Evolutionary conservation across 2,888 invertebrate species (phyloP), one percentile per base, ranked within the genome.

Genomic region (Horisme vitalbata): DNA sequence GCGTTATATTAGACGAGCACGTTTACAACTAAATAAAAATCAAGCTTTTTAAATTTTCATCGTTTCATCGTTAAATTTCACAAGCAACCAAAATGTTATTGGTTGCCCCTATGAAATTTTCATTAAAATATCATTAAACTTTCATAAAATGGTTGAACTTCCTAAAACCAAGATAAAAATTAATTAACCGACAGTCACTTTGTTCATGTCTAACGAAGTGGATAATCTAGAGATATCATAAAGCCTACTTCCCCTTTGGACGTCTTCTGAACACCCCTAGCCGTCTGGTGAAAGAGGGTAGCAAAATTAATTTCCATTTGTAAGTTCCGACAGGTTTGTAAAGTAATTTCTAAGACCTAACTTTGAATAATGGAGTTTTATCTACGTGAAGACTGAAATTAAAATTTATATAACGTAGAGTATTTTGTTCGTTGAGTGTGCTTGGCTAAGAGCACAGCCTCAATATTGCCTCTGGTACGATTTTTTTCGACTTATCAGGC

Each of bases 321-420:
- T 41, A 38, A 34, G 14, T 32, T 39, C 28, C 20, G 33, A 37
- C 41, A 31, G 36, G 15, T 33, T 27, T 37, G 47, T 38, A 11
- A 47, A 43, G 41, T 27, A 6, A 12, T 28, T 15, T 14, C 13
- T 27, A 31, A 34, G 36, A 27, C 15, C 41, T 31, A 15, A 18
- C 23, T 34, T 39, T 27, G 2, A 18, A 6, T 18, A 2, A 18
- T 18, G 6, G n/a, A 18, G 18, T 18, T 18, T 18, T 18, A 18
- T 15, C 3, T 15, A 15, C 3, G 15, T 15, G 15, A 15, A 15
- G 3, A 6, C 4, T 5, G 18, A 18, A 18, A 18, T 4, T 4
- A 18, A 18, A 18, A 18, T 18, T 27, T 12, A 1, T n/a, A n/a
- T n/a, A n/a, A n/a, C n/a, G n/a, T n/a, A n/a, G n/a, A n/a, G n/a